A percentile compares a stretch with the other conserved stretches of the same genome.
Evolutionary conservation across 2,888 invertebrate genomes (phyloP).

Genomic region (Drosophila koepferae): DNA sequence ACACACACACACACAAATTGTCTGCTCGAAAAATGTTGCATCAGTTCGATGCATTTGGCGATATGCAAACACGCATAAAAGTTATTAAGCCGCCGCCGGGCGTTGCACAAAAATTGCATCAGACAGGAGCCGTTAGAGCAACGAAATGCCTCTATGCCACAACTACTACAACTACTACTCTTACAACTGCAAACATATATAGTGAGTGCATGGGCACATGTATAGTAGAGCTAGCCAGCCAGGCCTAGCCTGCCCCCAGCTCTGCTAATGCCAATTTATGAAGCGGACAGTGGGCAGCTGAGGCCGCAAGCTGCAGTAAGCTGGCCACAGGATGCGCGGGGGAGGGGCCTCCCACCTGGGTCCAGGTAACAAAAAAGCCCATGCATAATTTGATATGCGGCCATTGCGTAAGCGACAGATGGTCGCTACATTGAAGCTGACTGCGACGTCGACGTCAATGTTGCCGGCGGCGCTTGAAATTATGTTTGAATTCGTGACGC

Average conservation of each 20-base stretch:
- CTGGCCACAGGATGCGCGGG: conserved; percentile 31
- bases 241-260: neutral
- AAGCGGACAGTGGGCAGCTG: conserved; percentile 25
- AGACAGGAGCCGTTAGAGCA: conserved; percentile 23
- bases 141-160: neutral
- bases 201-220: neutral
- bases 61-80: conserved; percentile 81
- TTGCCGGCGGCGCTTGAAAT: conserved; percentile 61
- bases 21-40: conserved; percentile 43
- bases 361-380: conserved; percentile 37
- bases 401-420: conserved; percentile 70
- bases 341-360: conserved; percentile 10
- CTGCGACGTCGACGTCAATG: conserved; percentile 9
- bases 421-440: conserved; percentile 16
- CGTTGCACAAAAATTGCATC: conserved; percentile 61
- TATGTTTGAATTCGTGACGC: conserved; percentile 64
- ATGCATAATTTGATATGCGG: conserved; percentile 73
- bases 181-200: neutral
- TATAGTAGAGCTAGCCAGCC: neutral
- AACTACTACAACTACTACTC: neutral
- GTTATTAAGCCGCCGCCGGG: conserved; percentile 73
- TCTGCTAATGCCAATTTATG: conserved; percentile 77
- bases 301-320: conserved; percentile 55
- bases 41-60: conserved; percentile 60
- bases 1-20: conserved; percentile 14